Percentiles rank a stretch among this genome's conserved stretches.
Evolutionary conservation across 2,888 invertebrate species (phyloP).

Genomic region (Busseola fusca): DNA sequence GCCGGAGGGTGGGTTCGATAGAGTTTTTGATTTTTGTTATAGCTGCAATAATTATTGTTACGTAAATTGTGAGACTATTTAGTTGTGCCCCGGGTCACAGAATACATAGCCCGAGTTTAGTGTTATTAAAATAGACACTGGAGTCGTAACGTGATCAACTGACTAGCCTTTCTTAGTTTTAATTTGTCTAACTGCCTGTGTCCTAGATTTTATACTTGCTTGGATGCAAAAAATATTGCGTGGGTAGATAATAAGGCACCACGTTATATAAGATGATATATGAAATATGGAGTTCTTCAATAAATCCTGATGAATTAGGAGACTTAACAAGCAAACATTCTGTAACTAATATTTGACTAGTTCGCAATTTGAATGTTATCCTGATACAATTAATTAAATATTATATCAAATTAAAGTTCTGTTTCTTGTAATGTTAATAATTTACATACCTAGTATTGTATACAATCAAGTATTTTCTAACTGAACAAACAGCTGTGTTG

Average conservation of each 20-base stretch:
- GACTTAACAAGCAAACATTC: background rate
- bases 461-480: too few species aligned
- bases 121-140: conserved; percentile 40
- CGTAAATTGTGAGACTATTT: conserved; percentile 35
- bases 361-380: too few species aligned
- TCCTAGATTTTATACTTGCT: conserved; percentile 40
- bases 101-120: conserved; percentile 4
- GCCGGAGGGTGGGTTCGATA: conserved; percentile 48
- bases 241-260: conserved; percentile 3
- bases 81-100: conserved; percentile 18
- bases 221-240: conserved; percentile 15
- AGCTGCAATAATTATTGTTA: conserved; percentile 40
- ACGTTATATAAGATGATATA: background rate
- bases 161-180: conserved; percentile 31
- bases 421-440: too few species aligned
- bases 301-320: background rate
- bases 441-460: too few species aligned
- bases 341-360: too few species aligned
- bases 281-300: background rate
- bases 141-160: conserved; percentile 22
- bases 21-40: conserved; percentile 40
- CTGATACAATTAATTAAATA: too few species aligned
- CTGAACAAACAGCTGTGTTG: too few species aligned
- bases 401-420: too few species aligned
- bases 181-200: conserved; percentile 36